phyloP scores from a whole-genome alignment of 2,113 vertebrate species.

The Casuarius casuarius region DNA sequence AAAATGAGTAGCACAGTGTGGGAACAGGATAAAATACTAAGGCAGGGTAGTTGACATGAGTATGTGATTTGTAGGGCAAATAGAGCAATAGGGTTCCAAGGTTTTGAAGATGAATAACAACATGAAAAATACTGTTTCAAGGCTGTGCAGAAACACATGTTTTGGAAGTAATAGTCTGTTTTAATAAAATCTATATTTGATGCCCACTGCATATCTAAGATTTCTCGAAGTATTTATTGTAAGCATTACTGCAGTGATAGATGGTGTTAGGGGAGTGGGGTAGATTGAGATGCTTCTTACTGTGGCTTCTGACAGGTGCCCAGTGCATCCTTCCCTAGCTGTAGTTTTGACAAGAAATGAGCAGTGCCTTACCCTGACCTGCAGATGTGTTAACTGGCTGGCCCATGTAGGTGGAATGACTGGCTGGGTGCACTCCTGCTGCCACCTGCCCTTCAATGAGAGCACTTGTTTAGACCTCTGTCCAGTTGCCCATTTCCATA shows the following conservation, averaged over 20 bases:
- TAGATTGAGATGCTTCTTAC: background rate
- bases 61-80: background rate
- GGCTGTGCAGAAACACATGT: background rate
- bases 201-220: background rate
- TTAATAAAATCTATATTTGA: background rate
- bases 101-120: background rate
- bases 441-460: background rate
- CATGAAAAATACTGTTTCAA: background rate
- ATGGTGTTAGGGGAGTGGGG: background rate
- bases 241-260: background rate
- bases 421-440: background rate
- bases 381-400: background rate
- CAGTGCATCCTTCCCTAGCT: background rate
- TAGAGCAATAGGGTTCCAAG: background rate
- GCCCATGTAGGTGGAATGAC: background rate
- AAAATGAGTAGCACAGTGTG: too few species aligned
- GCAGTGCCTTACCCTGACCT: accelerated
- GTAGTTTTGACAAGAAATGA: background rate
- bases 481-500: background rate
- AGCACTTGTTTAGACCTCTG: background rate
- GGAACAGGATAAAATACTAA: too few species aligned
- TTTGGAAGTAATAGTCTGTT: background rate
- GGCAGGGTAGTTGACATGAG: too few species aligned
- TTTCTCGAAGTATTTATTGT: background rate
- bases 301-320: background rate